phyloP scores from a whole-genome alignment of 2,797 vertebrate species.

The Acanthurus lineatus region DNA sequence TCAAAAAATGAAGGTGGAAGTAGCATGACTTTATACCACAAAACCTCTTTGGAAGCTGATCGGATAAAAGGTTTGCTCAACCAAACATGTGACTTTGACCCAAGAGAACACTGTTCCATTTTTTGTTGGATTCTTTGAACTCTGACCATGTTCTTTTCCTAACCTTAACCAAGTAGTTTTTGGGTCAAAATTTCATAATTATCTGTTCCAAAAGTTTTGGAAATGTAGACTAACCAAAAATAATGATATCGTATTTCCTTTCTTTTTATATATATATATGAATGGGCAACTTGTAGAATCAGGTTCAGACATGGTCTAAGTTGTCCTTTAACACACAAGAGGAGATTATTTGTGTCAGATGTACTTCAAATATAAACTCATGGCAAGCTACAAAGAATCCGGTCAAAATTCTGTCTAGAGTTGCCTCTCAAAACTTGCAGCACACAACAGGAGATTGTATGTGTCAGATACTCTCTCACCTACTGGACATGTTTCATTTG shows the following conservation, averaged over 20 bases:
- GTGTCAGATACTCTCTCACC: no score
- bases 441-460: no score
- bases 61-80: constrained; percentile 11
- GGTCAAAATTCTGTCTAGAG: no score
- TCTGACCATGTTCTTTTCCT: not conserved
- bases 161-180: not conserved
- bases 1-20: not conserved
- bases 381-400: no score
- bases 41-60: constrained; percentile 3
- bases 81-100: constrained; percentile 14
- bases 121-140: not conserved
- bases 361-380: no score
- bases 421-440: no score
- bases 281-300: not conserved
- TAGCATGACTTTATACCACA: not conserved
- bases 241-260: no score
- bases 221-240: not conserved
- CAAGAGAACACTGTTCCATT: not conserved
- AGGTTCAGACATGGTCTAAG: no score
- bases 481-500: no score
- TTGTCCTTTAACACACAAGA: no score
- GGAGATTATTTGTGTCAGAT: no score
- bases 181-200: not conserved
- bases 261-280: not conserved
- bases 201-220: not conserved